Evolutionary conservation across 2,888 invertebrate genomes (phyloP).

Genomic region (Drymonia ruficornis): DNA sequence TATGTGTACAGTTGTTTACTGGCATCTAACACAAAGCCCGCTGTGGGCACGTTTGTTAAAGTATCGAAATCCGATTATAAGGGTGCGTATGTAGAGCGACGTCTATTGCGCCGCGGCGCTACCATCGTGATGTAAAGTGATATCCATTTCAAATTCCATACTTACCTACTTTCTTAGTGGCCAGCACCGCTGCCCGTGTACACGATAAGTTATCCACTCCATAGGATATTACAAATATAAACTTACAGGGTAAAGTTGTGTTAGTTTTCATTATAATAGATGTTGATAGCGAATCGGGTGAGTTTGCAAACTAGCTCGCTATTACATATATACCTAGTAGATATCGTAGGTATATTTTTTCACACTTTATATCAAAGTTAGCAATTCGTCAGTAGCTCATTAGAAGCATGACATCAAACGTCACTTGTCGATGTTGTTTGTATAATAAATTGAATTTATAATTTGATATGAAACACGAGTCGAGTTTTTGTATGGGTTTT

Average conservation of each 20-base stretch:
- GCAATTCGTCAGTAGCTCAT: too few species aligned
- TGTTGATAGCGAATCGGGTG: too few species aligned
- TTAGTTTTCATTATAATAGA: too few species aligned
- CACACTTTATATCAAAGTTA: too few species aligned
- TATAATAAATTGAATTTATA: slow-evolving; percentile 17
- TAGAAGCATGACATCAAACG: not conserved
- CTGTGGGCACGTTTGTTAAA: slow-evolving; percentile 34
- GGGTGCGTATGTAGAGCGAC: slow-evolving; percentile 14
- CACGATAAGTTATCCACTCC: too few species aligned
- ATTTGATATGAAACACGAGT: slow-evolving; percentile 3
- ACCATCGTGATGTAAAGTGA: not conserved
- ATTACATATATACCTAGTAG: too few species aligned
- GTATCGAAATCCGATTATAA: slow-evolving; percentile 31
- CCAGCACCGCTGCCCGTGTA: not conserved
- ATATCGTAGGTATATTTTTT: too few species aligned
- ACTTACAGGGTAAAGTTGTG: too few species aligned
- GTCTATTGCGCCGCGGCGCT: not conserved
- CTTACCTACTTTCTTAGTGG: not conserved
- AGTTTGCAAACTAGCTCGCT: too few species aligned
- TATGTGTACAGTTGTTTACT: slow-evolving; percentile 44
- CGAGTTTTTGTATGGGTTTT: slow-evolving; percentile 25
- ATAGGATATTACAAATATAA: too few species aligned
- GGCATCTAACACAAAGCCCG: slow-evolving; percentile 36
- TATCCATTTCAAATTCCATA: not conserved
- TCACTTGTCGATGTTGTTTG: slow-evolving; percentile 4